Percentiles rank a stretch among this genome's conserved stretches.
phyloP scores from a whole-genome alignment of 2,888 invertebrate genomes.

The Pandemis corylana region DNA sequence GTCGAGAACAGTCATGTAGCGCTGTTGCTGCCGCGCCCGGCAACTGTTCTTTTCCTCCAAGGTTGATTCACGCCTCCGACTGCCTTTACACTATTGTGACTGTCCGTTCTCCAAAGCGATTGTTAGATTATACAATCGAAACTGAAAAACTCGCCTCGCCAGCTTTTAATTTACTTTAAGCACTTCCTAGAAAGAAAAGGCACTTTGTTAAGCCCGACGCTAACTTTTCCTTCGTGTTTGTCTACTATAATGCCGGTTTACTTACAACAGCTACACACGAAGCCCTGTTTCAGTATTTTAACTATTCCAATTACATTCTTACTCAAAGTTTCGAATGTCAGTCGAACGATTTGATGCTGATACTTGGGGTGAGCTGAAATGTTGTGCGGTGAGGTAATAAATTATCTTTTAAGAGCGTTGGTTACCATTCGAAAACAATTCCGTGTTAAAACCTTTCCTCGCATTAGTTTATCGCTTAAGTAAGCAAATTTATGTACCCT shows the following conservation, averaged over 20 bases:
- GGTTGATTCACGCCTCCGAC: conserved; percentile 67
- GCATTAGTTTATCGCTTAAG: conserved; percentile 73
- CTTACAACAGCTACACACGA: conserved; percentile 74
- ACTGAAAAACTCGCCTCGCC: conserved; percentile 62
- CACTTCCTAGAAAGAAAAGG: conserved; percentile 73
- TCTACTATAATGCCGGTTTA: conserved; percentile 68
- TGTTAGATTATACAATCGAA: conserved; percentile 62
- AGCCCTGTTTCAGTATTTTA: conserved; percentile 62
- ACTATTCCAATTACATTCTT: conserved; percentile 61
- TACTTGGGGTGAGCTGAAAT: conserved; percentile 50
- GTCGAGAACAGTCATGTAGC: conserved; percentile 59
- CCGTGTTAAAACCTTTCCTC: conserved; percentile 65
- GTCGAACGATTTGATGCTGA: conserved; percentile 51
- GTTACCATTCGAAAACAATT: conserved; percentile 68
- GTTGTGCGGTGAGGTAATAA: conserved; percentile 58
- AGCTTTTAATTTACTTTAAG: conserved; percentile 68
- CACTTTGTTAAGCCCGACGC: conserved; percentile 55
- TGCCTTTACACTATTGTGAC: conserved; percentile 64
- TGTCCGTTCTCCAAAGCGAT: conserved; percentile 65
- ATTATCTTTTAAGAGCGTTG: conserved; percentile 68
- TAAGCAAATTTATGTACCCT: conserved; percentile 78
- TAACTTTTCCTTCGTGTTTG: conserved; percentile 72
- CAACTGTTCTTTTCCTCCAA: conserved; percentile 76
- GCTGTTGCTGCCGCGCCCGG: conserved; percentile 57
- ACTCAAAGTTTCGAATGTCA: conserved; percentile 54